Evolutionary conservation across 2,888 invertebrate species (phyloP), one percentile per base, ranked within the genome.

Genomic region (Amphiduros pacificus): DNA sequence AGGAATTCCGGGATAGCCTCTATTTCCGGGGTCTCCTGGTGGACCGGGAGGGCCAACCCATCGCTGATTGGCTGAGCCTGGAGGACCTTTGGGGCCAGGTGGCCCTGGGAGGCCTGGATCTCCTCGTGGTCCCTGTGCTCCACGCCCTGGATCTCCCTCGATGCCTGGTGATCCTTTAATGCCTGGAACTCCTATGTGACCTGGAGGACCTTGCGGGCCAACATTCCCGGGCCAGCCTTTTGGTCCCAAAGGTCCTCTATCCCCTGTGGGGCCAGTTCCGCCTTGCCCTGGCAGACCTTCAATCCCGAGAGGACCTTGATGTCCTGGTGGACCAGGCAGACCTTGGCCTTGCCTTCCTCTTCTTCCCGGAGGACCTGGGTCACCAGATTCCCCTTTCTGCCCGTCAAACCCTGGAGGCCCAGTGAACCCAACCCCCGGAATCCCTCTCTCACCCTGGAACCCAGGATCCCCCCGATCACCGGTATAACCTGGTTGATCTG

Each of bases 291-390:
- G 58, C 22, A 49, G 27, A 11, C 64, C 64, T 24, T 14, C 59
- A 32, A 49, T 62, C 9, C 63, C 63, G 3, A 50, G 48, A 26
- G 14, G 28, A 22, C 74, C 74, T 41, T 71, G 70, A 26, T 61
- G 58, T 64, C 74, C 74, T 41, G 60, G 64, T 22, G 14, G 36
- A 1, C 58, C 58, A 17, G 44, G 28, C 2, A 58, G 32, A 1
- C 58, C 58, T 14, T 50, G 28, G n/a, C 70, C 72, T 28, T 67
- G 64, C 2, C 62, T 60, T 28, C 73, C 74, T 27, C 62, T 61
- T 32, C 65, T 63, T 27, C 73, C 73, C 50, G 63, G 55, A 17
- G 40, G 20, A 1, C 55, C 56, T 2, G 6, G 29, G 9, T 52
- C 60, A 20, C 62, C 61, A 11, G 66, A 64, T 1, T 57, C 22